Conservation (phyloP, 2,113 vertebrate species). For the Epinephelus moara region DNA sequence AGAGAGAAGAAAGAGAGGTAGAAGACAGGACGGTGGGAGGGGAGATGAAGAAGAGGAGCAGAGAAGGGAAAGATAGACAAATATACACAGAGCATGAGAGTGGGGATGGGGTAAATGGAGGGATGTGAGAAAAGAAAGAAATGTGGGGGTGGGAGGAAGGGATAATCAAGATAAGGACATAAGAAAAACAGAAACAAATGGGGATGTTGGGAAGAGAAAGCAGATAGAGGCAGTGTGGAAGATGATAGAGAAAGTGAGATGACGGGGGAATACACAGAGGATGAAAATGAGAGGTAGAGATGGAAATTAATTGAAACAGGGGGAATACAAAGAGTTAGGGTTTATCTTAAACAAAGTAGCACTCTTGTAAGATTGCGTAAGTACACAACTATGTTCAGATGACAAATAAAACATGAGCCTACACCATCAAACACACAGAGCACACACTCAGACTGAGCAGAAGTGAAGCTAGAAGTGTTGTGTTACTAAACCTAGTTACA, state of each 20-base stretch:
- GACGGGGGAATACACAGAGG: conserved; percentile 6
- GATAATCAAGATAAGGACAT: conserved; percentile 14
- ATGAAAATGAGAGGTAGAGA: conserved; percentile 34
- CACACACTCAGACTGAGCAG: background rate
- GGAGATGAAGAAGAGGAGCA: background rate
- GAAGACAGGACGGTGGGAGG: background rate
- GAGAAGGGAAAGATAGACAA: background rate
- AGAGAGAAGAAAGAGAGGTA: conserved; percentile 2
- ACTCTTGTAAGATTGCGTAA: conserved; percentile 1
- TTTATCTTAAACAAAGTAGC: conserved; percentile 27
- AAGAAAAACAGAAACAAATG: conserved; percentile 11
- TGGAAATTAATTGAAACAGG: conserved; percentile 12
- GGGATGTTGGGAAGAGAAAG: conserved; percentile 12
- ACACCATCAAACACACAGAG: background rate
- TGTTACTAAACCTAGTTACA: conserved; percentile 35
- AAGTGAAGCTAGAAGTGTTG: conserved; percentile 12
- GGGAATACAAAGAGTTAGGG: conserved; percentile 14
- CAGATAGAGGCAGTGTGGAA: background rate
- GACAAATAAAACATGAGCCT: conserved; percentile 4
- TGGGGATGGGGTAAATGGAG: background rate
- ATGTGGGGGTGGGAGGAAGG: background rate
- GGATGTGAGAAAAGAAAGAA: conserved; percentile 1
- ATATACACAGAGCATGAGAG: background rate
- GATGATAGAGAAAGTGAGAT: background rate
- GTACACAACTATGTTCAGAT: background rate